Percentiles rank a stretch among this genome's conserved stretches.
Conservation (phyloP, 2,888 invertebrate species). For the Calephelis perditalis region DNA sequence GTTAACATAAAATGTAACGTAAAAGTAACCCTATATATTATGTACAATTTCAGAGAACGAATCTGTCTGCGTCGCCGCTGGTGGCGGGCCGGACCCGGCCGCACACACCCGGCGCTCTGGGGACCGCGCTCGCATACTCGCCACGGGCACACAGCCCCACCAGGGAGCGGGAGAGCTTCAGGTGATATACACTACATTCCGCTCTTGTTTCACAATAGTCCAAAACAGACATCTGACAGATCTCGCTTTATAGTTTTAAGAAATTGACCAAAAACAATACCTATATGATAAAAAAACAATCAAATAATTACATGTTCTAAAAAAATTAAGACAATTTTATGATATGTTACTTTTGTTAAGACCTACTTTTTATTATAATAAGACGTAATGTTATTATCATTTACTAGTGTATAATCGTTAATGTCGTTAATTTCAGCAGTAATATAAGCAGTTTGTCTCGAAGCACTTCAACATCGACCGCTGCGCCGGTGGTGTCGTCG, state of each 20-base stretch:
- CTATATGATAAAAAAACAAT: too few species aligned
- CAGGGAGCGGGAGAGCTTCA: conserved; percentile 91
- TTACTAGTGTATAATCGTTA: not conserved
- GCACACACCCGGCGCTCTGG: conserved; percentile 66
- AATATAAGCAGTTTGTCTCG: conserved; percentile 91
- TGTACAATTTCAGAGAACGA: conserved; percentile 55
- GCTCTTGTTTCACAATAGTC: not conserved
- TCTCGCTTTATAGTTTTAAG: too few species aligned
- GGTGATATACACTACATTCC: conserved; percentile 67
- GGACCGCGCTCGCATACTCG: conserved; percentile 80
- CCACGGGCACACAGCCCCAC: conserved; percentile 88
- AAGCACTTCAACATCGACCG: conserved; percentile 77
- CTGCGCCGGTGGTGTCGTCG: conserved; percentile 40
- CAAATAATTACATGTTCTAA: too few species aligned
- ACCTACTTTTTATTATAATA: too few species aligned
- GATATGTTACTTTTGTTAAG: too few species aligned
- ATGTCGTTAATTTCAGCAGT: conserved; percentile 73
- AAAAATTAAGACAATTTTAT: too few species aligned
- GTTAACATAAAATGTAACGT: too few species aligned
- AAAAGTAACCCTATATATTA: not conserved
- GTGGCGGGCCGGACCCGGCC: conserved; percentile 64
- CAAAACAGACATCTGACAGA: too few species aligned
- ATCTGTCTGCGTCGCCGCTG: conserved; percentile 67
- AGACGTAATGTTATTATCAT: too few species aligned
- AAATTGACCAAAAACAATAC: too few species aligned